phyloP scores from a whole-genome alignment of 2,888 invertebrate species.

The Falcaria lacertinaria region DNA sequence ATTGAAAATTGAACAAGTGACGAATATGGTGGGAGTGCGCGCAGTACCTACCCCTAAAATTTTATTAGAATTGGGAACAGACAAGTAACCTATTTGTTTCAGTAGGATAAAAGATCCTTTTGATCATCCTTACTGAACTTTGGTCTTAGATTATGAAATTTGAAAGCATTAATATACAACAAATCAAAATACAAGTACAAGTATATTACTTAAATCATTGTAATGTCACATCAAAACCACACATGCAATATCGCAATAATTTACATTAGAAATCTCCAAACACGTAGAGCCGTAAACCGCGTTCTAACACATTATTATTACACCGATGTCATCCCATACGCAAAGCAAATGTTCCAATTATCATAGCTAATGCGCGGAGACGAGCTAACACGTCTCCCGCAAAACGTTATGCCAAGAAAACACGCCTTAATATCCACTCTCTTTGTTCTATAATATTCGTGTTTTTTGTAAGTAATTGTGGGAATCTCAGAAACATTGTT shows the following conservation, averaged over 20 bases:
- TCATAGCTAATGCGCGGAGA: slow-evolving; percentile 70
- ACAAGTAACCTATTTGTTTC: no score
- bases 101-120: no score
- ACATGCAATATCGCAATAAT: slow-evolving; percentile 36
- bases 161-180: no score
- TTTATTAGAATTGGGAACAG: no score
- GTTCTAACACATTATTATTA: slow-evolving; percentile 44
- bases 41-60: no score
- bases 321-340: slow-evolving; percentile 56
- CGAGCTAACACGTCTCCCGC: slow-evolving; percentile 33
- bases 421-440: neutral
- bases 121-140: no score
- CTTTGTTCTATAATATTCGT: slow-evolving; percentile 1
- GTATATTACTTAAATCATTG: no score
- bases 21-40: no score
- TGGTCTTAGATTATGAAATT: no score
- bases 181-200: no score
- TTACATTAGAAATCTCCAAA: slow-evolving; percentile 46
- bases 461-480: neutral
- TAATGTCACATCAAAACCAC: slow-evolving; percentile 24
- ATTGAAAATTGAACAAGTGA: no score
- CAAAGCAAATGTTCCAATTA: slow-evolving; percentile 75
- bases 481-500: neutral
- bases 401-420: slow-evolving; percentile 24
- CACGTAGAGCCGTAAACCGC: slow-evolving; percentile 43